Evolutionary conservation across 23 tunicate genomes (phyloP).

Genomic region (Styela plicata): DNA sequence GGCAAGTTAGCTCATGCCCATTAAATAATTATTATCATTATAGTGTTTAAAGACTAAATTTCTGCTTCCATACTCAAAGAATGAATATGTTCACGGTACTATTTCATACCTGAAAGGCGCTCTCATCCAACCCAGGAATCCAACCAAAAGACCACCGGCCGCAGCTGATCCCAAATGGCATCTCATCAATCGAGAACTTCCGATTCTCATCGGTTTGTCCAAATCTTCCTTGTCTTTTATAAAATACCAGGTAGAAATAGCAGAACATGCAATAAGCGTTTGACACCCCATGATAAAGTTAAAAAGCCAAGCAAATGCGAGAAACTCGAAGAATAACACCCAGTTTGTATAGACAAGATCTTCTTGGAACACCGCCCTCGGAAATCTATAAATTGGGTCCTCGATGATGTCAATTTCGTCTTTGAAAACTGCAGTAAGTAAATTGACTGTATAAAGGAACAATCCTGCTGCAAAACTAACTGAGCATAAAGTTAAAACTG

Average conservation of each 20-base stretch:
- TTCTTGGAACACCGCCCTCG: conserved; percentile 3
- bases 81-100: no score
- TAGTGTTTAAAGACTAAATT: no score
- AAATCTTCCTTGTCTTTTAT: conserved; percentile 46
- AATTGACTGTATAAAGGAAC: conserved; percentile 40
- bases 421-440: conserved; percentile 52
- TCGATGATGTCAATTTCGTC: conserved; percentile 7
- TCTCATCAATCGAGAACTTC: conserved; percentile 52
- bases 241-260: conserved; percentile 70
- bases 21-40: no score
- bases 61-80: no score
- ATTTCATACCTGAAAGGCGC: conserved; percentile 94
- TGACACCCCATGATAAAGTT: conserved; percentile 71
- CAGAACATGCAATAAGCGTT: conserved; percentile 40
- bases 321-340: conserved; percentile 60
- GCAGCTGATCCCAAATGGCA: conserved; percentile 79
- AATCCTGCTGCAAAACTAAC: conserved; percentile 48
- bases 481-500: conserved; percentile 34
- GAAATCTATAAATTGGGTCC: conserved; percentile 24
- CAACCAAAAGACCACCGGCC: conserved; percentile 54
- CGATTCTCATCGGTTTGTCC: conserved; percentile 72
- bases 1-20: no score
- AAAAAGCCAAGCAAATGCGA: conserved; percentile 53
- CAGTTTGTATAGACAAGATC: conserved; percentile 48
- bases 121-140: conserved; percentile 59